Percentiles rank a stretch among this genome's conserved stretches.
Evolutionary conservation across 2,888 invertebrate genomes (phyloP).

Genomic region (Unio delphinus): DNA sequence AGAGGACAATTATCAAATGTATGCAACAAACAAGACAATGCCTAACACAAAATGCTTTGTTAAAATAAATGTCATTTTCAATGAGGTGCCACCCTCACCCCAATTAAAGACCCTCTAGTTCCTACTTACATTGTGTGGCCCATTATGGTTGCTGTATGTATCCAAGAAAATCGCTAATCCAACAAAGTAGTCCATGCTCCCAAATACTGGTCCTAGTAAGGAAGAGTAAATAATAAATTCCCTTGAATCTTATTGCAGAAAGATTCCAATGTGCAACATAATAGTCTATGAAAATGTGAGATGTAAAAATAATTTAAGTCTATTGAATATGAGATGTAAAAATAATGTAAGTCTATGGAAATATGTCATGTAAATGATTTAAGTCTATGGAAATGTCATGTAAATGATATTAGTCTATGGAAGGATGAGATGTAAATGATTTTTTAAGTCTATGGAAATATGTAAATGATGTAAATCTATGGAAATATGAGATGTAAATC

Average conservation of each 20-base stretch:
- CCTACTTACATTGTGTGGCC: constrained; percentile 91
- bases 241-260: not conserved
- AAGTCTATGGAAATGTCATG: not conserved
- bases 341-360: not conserved
- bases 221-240: constrained; percentile 1
- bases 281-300: not conserved
- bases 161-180: constrained; percentile 93
- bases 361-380: not conserved
- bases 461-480: too few relatives aligned
- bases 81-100: too few relatives aligned
- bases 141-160: constrained; percentile 99
- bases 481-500: too few relatives aligned
- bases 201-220: constrained; percentile 88
- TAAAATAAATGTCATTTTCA: too few relatives aligned
- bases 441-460: too few relatives aligned
- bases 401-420: too few relatives aligned
- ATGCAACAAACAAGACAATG: too few relatives aligned
- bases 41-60: too few relatives aligned
- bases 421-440: too few relatives aligned
- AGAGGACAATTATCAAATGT: too few relatives aligned
- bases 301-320: not conserved
- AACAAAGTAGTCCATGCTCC: constrained; percentile 92
- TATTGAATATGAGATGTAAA: not conserved
- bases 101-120: not conserved
- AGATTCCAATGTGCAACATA: not conserved